Evolutionary conservation across 2,797 vertebrate genomes (phyloP).

Genomic region (Trachops cirrhosus): DNA sequence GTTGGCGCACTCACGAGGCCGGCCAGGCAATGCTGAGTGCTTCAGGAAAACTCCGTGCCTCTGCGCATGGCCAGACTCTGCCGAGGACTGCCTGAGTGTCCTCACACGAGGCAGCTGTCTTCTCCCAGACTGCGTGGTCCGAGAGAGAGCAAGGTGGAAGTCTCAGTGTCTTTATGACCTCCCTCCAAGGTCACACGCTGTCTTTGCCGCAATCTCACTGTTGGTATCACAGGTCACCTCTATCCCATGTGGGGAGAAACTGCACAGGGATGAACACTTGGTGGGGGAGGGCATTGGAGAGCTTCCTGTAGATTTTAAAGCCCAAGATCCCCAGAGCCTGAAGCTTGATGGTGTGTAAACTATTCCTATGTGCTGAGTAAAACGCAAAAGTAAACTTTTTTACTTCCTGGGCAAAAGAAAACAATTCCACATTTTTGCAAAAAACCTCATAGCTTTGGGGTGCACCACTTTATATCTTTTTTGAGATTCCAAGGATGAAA

Average conservation of each 20-base stretch:
- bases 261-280: background rate
- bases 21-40: background rate
- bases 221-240: background rate
- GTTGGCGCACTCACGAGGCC: rapidly evolving
- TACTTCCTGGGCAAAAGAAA: background rate
- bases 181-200: background rate
- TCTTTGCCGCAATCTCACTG: background rate
- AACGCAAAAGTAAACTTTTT: background rate
- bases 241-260: background rate
- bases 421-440: background rate
- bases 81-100: background rate
- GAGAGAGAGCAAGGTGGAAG: background rate
- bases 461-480: background rate
- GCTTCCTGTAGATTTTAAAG: background rate
- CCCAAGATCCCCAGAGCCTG: background rate
- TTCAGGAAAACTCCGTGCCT: background rate
- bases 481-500: background rate
- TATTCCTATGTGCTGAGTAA: background rate
- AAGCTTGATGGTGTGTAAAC: background rate
- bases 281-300: too few relatives aligned
- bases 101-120: background rate
- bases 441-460: background rate
- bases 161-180: background rate
- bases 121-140: background rate
- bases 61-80: background rate